Percentiles rank a stretch among this genome's conserved stretches.
Conservation (phyloP, 2,797 vertebrate genomes). For the Acanthopagrus latus region DNA sequence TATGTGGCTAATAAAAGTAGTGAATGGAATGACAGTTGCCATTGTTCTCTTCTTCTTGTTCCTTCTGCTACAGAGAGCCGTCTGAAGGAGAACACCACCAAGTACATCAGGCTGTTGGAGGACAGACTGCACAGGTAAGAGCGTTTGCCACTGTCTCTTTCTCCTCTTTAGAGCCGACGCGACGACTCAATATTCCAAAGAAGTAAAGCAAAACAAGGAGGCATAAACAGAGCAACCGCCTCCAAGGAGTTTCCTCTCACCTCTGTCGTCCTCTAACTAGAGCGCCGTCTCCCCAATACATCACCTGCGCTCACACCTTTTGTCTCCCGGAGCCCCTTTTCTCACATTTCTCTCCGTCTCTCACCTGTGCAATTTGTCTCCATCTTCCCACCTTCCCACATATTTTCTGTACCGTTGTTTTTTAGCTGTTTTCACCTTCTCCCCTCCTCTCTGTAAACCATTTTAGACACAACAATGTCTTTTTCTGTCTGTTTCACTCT, state of each 20-base stretch:
- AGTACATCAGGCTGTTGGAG: constrained; percentile 86
- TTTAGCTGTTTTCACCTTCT: constrained; percentile 18
- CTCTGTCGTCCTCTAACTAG: constrained; percentile 64
- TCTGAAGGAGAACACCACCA: constrained; percentile 84
- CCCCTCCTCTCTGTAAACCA: constrained; percentile 14
- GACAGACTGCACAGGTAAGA: constrained; percentile 86
- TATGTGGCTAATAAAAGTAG: constrained; percentile 45
- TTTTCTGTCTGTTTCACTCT: constrained; percentile 12
- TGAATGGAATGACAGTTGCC: constrained; percentile 49
- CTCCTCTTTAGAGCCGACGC: constrained; percentile 8
- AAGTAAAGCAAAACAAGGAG: constrained; percentile 36
- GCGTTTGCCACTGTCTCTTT: neutral
- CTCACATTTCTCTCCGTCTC: constrained; percentile 62
- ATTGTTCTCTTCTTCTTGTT: constrained; percentile 33
- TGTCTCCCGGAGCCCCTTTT: constrained; percentile 53
- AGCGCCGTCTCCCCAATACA: constrained; percentile 42
- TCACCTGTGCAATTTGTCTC: constrained; percentile 61
- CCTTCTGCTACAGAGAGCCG: constrained; percentile 79
- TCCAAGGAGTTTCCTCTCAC: constrained; percentile 58
- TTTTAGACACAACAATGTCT: constrained; percentile 23
- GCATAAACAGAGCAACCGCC: constrained; percentile 48
- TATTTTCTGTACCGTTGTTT: constrained; percentile 28
- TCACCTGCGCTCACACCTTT: constrained; percentile 62
- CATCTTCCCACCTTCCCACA: constrained; percentile 34
- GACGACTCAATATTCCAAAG: constrained; percentile 27